Evolutionary conservation across 2,888 invertebrate genomes (phyloP).

Genomic region (Chalcosyrphus nemorum): DNA sequence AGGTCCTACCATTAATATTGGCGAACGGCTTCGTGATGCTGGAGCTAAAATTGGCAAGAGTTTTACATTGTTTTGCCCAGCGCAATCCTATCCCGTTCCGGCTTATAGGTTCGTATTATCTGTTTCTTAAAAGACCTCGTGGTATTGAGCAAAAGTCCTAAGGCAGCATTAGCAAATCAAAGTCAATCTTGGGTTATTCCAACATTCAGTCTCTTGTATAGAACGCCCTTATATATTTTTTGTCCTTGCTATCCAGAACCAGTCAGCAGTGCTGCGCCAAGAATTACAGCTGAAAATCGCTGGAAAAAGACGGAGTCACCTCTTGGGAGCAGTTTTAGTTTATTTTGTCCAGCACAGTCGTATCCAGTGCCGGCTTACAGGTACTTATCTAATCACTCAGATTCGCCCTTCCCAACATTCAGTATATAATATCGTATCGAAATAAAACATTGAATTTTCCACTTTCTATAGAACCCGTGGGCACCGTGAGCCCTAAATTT

Average conservation of each 20-base stretch:
- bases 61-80: constrained; percentile 87
- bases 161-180: too few species aligned
- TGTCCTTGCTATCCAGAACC: constrained; percentile 83
- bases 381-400: constrained; percentile 80
- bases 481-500: constrained; percentile 84
- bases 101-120: constrained; percentile 84
- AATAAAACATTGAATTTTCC: too few species aligned
- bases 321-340: constrained; percentile 83
- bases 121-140: too few species aligned
- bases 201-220: constrained; percentile 73
- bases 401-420: constrained; percentile 74
- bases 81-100: constrained; percentile 89
- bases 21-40: constrained; percentile 85
- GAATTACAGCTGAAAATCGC: constrained; percentile 84
- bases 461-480: constrained; percentile 82
- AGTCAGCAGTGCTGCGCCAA: constrained; percentile 83
- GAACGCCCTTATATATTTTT: too few species aligned
- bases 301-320: constrained; percentile 83
- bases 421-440: neutral
- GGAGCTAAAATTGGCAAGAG: constrained; percentile 82
- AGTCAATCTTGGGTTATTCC: too few species aligned
- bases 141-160: too few species aligned
- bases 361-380: constrained; percentile 86
- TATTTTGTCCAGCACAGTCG: constrained; percentile 90
- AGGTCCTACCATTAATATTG: constrained; percentile 86